Base-by-base conservation (phyloP, 2,113 vertebrate species). In the Notechis scutatus region DNA sequence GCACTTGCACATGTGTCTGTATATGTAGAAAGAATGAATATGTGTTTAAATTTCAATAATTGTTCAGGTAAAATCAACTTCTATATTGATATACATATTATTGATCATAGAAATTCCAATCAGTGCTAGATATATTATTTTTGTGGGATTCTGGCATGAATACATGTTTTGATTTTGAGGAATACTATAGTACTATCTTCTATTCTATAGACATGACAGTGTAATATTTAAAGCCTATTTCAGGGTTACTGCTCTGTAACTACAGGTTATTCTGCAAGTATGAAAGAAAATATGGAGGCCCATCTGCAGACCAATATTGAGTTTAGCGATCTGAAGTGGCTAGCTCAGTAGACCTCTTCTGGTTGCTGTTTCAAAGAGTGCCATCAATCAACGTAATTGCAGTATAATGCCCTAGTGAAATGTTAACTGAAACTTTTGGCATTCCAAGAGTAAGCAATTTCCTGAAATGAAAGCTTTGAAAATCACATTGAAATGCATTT, bases 381-480 rank as follows among this genome's bases (percentile, higher is more conserved):
- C 81, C 92, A 90, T 93, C 92, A 93, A 59, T 93, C 89, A 93
- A 90, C 52, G 29, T 64, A 92, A 93, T 52, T 90, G 85, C n/a
- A 88, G n/a, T 69, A 57, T 42, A 91, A 91, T 91, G 26, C 90
- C 87, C 64, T 64, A 18, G 87, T 90, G 88, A 94, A 94, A 92
- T 20, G 69, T 18, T 94, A 64, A 92, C 81, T 86, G 91, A 86
- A 94, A 92, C 34, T 93, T 45, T 85, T 89, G 91, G 88, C 92
- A 90, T 86, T 90, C 92, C 39, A 87, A 87, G 61, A 93, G 29
- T 90, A 93, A 90, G 64, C 92, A 90, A 90, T 90, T 64, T 93
- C 47, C 45, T 87, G 29, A 61, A 86, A 93, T 69, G 56, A 85
- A 61, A 87, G 56, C 92, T 90, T 86, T 90, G 89, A 87, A 90